These are phyloP conservation scores for Chondrilla cf. caribensis DNA, from an alignment of 37 sponge, comb jelly and placozoan species.

Conservation along the genomic window DNA sequence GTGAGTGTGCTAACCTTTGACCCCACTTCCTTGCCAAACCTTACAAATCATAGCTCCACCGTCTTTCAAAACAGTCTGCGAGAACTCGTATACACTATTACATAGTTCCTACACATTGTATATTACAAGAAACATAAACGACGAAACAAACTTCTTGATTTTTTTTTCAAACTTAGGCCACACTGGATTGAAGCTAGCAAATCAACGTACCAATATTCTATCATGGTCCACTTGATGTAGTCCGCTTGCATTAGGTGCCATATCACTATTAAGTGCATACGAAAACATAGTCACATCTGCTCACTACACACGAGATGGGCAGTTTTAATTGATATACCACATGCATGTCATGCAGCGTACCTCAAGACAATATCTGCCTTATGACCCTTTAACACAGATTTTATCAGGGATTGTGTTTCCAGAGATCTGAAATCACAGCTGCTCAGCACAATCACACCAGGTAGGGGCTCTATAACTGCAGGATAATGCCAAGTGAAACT, in stretches of 20 bases:
- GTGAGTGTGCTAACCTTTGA: slow-evolving; percentile 38
- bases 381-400: slow-evolving; percentile 15
- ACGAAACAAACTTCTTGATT: no score
- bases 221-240: slow-evolving; percentile 64
- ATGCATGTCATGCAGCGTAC: neutral
- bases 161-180: no score
- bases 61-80: slow-evolving; percentile 18
- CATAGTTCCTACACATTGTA: slow-evolving; percentile 39
- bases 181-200: no score
- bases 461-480: slow-evolving; percentile 39
- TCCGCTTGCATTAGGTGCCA: slow-evolving; percentile 87
- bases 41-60: slow-evolving; percentile 68
- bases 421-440: slow-evolving; percentile 32
- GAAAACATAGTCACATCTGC: neutral
- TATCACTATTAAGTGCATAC: slow-evolving; percentile 49
- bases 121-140: neutral
- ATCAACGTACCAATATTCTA: slow-evolving; percentile 70
- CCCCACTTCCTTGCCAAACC: slow-evolving; percentile 48
- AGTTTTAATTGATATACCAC: neutral
- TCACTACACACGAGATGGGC: no score
- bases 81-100: slow-evolving; percentile 32
- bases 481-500: neutral
- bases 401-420: slow-evolving; percentile 4
- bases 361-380: slow-evolving; percentile 70
- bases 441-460: slow-evolving; percentile 45